Percentiles rank a stretch among this genome's conserved stretches.
phyloP scores from a whole-genome alignment of 1,140 invertebrate species.

The Campoletis sonorensis region DNA sequence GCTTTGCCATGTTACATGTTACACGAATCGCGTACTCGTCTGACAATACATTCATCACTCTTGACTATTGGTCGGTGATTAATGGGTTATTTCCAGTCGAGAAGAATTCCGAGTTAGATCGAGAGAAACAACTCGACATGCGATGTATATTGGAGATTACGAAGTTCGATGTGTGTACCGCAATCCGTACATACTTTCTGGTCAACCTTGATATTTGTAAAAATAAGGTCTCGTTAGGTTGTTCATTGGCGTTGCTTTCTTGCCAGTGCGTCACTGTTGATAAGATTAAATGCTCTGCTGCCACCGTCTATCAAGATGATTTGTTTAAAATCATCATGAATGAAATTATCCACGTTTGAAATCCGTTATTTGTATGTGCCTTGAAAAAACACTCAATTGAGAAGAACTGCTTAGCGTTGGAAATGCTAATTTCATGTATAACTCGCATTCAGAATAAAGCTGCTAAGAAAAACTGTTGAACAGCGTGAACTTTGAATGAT shows the following conservation, averaged over 20 bases:
- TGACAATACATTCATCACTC: slow-evolving; percentile 35
- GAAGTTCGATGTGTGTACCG: neutral
- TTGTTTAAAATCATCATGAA: neutral
- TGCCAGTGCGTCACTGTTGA: neutral
- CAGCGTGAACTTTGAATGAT: slow-evolving; percentile 22
- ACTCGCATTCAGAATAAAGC: neutral
- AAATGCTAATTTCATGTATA: neutral
- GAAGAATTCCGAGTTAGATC: slow-evolving; percentile 35
- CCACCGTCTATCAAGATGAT: neutral
- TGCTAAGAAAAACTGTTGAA: neutral
- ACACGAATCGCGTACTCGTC: neutral
- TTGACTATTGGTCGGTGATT: slow-evolving; percentile 18
- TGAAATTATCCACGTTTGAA: neutral
- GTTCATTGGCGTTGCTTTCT: neutral
- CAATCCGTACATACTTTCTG: neutral
- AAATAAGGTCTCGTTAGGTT: neutral
- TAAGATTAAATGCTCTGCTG: neutral
- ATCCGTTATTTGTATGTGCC: neutral
- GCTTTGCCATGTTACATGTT: slow-evolving; percentile 46
- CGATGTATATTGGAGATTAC: slow-evolving; percentile 3
- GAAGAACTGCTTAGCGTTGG: neutral
- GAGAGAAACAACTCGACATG: slow-evolving; percentile 5
- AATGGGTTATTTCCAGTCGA: neutral
- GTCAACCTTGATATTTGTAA: slow-evolving; percentile 14
- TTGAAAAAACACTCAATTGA: neutral